phyloP scores from a whole-genome alignment of 92 coral and sea anemone genomes.

The Zoanthus sansibaricus region DNA sequence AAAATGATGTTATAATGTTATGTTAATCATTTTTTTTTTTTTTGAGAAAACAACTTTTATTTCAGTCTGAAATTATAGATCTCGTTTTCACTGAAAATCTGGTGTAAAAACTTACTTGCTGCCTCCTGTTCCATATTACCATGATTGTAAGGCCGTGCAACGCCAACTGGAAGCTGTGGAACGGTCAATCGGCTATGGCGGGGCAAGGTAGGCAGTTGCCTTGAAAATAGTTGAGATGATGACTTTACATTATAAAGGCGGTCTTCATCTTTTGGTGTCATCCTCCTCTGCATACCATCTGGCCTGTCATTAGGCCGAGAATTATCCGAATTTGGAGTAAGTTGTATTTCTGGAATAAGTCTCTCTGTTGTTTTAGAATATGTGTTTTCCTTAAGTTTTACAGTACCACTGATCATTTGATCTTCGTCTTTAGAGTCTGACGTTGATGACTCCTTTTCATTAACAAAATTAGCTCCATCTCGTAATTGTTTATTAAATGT shows the following conservation, averaged over 20 bases:
- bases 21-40: background rate
- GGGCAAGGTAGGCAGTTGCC: conserved; percentile 75
- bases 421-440: background rate
- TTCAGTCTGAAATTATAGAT: too few relatives aligned
- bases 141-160: conserved; percentile 84
- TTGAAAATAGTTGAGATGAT: conserved; percentile 62
- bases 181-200: conserved; percentile 66
- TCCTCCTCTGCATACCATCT: background rate
- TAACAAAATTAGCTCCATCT: conserved; percentile 20
- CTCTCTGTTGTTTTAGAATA: conserved; percentile 2
- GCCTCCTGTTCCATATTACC: conserved; percentile 34
- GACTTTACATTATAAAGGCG: conserved; percentile 57
- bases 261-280: conserved; percentile 29
- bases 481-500: background rate
- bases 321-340: background rate
- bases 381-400: background rate
- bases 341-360: background rate
- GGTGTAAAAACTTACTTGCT: background rate
- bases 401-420: background rate
- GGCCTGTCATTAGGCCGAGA: background rate
- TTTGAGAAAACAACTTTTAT: background rate
- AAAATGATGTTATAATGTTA: too few relatives aligned
- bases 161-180: conserved; percentile 88
- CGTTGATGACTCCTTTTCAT: background rate
- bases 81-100: too few relatives aligned